A percentile compares a stretch with the other conserved stretches of the same genome.
phyloP scores from a whole-genome alignment of 2,113 vertebrate genomes.

The Melanerpes aurifrons region DNA sequence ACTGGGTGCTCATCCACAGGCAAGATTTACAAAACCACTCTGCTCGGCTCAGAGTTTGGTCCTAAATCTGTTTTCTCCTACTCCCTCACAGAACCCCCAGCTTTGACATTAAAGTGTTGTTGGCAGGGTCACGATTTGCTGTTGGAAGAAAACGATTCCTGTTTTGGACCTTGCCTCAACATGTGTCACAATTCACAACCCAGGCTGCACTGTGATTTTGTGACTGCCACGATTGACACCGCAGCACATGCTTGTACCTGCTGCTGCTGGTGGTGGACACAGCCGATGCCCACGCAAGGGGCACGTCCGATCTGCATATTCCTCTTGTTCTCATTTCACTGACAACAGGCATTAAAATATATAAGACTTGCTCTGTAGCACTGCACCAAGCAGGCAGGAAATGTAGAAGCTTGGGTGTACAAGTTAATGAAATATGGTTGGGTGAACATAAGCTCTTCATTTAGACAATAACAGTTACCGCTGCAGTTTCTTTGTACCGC shows the following conservation, averaged over 20 bases:
- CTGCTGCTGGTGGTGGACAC: fast-evolving
- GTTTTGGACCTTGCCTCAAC: neutral
- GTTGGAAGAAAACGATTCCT: neutral
- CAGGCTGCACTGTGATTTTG: neutral
- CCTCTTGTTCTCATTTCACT: neutral
- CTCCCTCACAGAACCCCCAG: neutral
- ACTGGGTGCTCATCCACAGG: neutral
- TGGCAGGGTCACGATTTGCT: neutral
- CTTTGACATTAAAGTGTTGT: neutral
- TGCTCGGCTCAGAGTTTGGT: fast-evolving
- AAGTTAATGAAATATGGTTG: slow-evolving; percentile 73
- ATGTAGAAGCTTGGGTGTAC: slow-evolving; percentile 51
- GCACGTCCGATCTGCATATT: neutral
- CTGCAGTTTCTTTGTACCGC: slow-evolving; percentile 51
- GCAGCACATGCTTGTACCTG: fast-evolving
- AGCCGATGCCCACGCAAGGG: fast-evolving
- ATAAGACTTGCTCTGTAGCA: neutral
- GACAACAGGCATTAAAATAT: slow-evolving; percentile 32
- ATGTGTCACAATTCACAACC: fast-evolving
- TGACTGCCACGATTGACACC: fast-evolving
- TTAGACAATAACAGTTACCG: slow-evolving; percentile 60
- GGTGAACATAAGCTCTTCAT: slow-evolving; percentile 71
- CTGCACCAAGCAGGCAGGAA: slow-evolving; percentile 43
- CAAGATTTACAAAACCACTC: fast-evolving
- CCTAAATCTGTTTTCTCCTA: neutral